Conservation (phyloP, 2,888 invertebrate species). For the Lamellibrachia columna region DNA sequence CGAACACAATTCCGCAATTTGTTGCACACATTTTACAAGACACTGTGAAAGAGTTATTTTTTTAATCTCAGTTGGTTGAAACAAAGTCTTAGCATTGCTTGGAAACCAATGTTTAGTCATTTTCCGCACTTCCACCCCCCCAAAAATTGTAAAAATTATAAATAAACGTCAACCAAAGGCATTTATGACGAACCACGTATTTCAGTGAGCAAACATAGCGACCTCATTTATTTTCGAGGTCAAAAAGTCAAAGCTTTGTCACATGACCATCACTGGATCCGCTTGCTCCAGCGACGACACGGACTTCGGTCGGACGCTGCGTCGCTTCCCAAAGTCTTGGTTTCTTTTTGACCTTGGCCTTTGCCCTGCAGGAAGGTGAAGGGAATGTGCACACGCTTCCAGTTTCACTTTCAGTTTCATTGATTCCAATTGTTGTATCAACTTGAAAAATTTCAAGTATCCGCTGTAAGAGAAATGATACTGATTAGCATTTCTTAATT, state of each 20-base stretch:
- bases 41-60: too few relatives aligned
- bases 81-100: too few relatives aligned
- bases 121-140: too few relatives aligned
- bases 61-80: too few relatives aligned
- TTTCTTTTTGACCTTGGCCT: neutral
- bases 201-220: neutral
- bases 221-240: neutral
- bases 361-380: neutral
- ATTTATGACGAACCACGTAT: neutral
- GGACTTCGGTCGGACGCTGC: conserved; percentile 10
- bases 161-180: conserved; percentile 3
- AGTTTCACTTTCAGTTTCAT: neutral
- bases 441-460: neutral
- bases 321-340: neutral
- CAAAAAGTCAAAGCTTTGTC: neutral
- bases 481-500: neutral
- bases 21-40: too few relatives aligned
- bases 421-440: neutral
- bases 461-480: neutral
- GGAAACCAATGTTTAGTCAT: too few relatives aligned
- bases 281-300: neutral
- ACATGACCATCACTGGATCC: neutral
- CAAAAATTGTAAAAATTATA: neutral
- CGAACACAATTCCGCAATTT: too few relatives aligned
- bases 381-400: neutral